phyloP scores from a whole-genome alignment of 2,113 vertebrate species.

The Phrynocephalus versicolor region DNA sequence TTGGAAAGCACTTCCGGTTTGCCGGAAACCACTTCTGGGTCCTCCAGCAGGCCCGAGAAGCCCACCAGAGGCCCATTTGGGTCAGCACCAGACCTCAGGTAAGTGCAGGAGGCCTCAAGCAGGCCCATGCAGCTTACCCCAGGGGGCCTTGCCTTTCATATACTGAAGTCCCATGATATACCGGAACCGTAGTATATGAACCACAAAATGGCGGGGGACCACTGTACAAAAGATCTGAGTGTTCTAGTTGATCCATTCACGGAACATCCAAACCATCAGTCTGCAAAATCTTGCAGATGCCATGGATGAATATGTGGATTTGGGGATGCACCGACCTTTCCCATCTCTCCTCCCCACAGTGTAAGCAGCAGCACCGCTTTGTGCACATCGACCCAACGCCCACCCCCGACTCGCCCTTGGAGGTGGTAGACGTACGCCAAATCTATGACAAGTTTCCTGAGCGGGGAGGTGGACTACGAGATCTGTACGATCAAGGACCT shows the following conservation, averaged over 20 bases:
- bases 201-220: too few species aligned
- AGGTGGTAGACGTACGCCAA: slow-evolving; percentile 62
- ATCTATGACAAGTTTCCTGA: slow-evolving; percentile 67
- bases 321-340: not conserved
- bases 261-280: not conserved
- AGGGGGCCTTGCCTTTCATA: too few species aligned
- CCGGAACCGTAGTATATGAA: too few species aligned
- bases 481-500: slow-evolving; percentile 73
- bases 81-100: too few species aligned
- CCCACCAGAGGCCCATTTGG: too few species aligned
- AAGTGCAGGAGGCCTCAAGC: too few species aligned
- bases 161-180: too few species aligned
- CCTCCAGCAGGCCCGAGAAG: too few species aligned
- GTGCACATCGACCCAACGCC: slow-evolving; percentile 69
- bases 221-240: too few species aligned
- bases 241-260: not conserved
- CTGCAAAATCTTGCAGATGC: not conserved
- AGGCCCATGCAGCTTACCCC: too few species aligned
- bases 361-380: slow-evolving; percentile 72
- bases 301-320: not conserved
- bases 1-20: too few species aligned
- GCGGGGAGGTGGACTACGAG: slow-evolving; percentile 73
- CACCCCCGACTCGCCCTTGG: slow-evolving; percentile 58
- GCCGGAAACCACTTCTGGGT: too few species aligned
- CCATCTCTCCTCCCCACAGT: slow-evolving; percentile 37